phyloP scores from a whole-genome alignment of 2,888 invertebrate genomes.

The Orthosia incerta region DNA sequence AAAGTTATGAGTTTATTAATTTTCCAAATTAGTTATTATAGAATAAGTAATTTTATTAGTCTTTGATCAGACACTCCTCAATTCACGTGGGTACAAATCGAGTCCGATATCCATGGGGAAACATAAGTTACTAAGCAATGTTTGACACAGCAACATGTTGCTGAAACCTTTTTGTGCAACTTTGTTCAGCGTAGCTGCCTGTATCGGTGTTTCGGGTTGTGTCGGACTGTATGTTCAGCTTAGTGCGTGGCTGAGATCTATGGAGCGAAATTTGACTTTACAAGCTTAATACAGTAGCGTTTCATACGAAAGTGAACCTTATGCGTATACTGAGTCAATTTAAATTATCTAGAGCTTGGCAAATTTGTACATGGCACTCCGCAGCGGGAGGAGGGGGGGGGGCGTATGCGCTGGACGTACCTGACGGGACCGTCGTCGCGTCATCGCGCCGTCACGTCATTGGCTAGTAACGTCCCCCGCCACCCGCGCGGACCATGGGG shows the following conservation, averaged over 20 bases:
- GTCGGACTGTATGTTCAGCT: constrained; percentile 35
- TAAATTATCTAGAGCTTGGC: background rate
- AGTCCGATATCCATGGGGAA: background rate
- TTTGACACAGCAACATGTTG: constrained; percentile 13
- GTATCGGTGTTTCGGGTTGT: constrained; percentile 15
- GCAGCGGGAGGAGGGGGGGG: too few relatives aligned
- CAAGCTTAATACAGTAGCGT: constrained; percentile 2
- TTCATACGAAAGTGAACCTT: constrained; percentile 2
- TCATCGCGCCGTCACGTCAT: too few relatives aligned
- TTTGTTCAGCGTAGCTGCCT: constrained; percentile 37
- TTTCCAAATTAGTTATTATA: background rate
- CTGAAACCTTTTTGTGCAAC: constrained; percentile 17
- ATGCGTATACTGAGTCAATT: background rate
- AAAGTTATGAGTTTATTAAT: too few relatives aligned
- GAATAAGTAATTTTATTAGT: constrained; percentile 3
- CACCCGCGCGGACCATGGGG: too few relatives aligned
- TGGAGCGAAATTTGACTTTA: constrained; percentile 7
- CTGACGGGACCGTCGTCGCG: too few relatives aligned
- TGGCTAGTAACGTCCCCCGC: too few relatives aligned
- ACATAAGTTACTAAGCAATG: background rate
- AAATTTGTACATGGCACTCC: too few relatives aligned
- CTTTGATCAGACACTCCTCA: constrained; percentile 31
- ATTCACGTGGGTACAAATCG: constrained; percentile 2
- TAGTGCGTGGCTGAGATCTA: constrained; percentile 7
- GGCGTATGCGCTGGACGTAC: too few relatives aligned